Conservation (phyloP, 92 coral and sea anemone genomes). For the Umimayanthus kanabou region DNA sequence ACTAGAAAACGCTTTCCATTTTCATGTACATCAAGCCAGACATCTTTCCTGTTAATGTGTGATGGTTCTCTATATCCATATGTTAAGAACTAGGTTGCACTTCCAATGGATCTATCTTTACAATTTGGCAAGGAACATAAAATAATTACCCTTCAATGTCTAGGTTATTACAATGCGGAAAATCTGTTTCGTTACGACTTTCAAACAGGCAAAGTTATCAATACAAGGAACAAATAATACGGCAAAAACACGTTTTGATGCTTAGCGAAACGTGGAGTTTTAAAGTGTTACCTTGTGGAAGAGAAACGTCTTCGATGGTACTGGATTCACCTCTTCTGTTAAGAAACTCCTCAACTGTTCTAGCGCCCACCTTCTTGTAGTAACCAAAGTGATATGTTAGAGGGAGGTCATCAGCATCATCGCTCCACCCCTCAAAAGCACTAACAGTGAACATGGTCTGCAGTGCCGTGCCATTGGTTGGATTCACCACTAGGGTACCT, state of each 20-base stretch:
- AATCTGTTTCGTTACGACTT: too few species aligned
- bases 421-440: constrained; percentile 69
- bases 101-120: too few species aligned
- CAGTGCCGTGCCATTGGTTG: constrained; percentile 59
- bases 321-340: constrained; percentile 35
- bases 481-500: constrained; percentile 48
- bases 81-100: too few species aligned
- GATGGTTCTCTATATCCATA: too few species aligned
- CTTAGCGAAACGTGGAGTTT: background rate
- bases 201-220: background rate
- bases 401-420: constrained; percentile 67
- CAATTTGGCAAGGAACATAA: too few species aligned
- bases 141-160: too few species aligned
- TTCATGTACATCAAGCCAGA: too few species aligned
- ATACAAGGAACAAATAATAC: background rate
- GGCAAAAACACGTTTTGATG: background rate
- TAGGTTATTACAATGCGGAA: too few species aligned
- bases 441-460: constrained; percentile 52
- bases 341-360: background rate
- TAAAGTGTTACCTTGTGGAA: constrained; percentile 21
- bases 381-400: constrained; percentile 73
- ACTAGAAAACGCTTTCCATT: too few species aligned
- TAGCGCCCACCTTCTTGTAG: constrained; percentile 36
- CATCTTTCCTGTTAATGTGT: too few species aligned
- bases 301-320: background rate